These are phyloP conservation scores for Aldrovandia affinis DNA, from an alignment of 2,797 vertebrate genomes.

Conservation along the genomic window DNA sequence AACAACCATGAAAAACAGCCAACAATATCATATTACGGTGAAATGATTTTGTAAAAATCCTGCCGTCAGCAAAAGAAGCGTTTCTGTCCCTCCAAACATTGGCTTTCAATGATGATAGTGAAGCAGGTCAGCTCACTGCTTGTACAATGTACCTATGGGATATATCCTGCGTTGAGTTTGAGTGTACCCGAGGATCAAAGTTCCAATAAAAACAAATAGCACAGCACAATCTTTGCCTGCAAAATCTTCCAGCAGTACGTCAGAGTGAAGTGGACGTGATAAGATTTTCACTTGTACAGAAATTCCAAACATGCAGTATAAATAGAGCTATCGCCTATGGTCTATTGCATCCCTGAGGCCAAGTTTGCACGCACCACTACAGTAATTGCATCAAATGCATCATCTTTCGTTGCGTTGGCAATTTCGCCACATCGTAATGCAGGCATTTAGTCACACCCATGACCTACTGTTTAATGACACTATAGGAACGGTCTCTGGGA, in stretches of 20 bases:
- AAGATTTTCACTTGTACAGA: neutral
- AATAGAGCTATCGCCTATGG: neutral
- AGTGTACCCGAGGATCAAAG: neutral
- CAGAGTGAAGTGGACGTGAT: neutral
- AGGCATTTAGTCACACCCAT: constrained; percentile 1
- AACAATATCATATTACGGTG: too few species aligned
- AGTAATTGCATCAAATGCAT: constrained; percentile 38
- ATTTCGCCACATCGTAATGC: constrained; percentile 23
- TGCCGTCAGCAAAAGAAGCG: too few species aligned
- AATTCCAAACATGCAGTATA: neutral
- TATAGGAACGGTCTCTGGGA: neutral
- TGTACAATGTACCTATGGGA: neutral
- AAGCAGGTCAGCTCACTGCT: neutral
- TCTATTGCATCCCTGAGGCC: constrained; percentile 34
- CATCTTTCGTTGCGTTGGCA: constrained; percentile 32
- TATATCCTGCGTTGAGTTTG: neutral
- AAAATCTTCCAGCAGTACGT: neutral
- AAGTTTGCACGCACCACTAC: constrained; percentile 29
- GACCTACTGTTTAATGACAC: neutral
- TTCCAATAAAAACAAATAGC: neutral
- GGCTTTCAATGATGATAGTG: neutral
- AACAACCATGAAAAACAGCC: too few species aligned
- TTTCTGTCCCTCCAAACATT: neutral
- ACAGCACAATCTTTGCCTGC: neutral
- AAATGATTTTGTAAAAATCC: too few species aligned